These are phyloP conservation scores for Phrynocephalus vlangalii DNA, from an alignment of 2,797 vertebrate genomes.

Conservation along the genomic window DNA sequence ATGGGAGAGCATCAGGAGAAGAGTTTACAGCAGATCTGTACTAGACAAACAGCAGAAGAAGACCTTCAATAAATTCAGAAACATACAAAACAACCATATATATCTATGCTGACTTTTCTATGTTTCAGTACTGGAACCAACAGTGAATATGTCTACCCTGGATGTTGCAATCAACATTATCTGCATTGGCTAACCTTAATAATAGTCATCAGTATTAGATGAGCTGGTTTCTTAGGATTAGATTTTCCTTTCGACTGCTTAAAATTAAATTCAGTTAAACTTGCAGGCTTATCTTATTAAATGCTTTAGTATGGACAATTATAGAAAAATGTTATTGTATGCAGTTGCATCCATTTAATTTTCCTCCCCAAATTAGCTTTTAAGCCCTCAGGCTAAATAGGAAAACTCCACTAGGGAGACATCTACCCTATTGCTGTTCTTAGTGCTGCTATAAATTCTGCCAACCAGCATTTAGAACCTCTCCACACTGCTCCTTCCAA, in stretches of 20 bases:
- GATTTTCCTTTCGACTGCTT: background rate
- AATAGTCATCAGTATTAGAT: background rate
- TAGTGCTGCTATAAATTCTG: conserved; percentile 45
- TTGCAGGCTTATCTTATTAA: conserved; percentile 46
- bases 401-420: conserved; percentile 37
- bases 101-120: no score
- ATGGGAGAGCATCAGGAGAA: background rate
- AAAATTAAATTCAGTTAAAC: conserved; percentile 11
- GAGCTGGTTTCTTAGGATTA: background rate
- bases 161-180: background rate
- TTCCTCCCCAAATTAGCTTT: conserved; percentile 62
- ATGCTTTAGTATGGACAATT: conserved; percentile 42
- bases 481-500: conserved; percentile 33
- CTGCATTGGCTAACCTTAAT: background rate
- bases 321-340: conserved; percentile 46
- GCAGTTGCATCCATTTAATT: conserved; percentile 62
- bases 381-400: conserved; percentile 51
- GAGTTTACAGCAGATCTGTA: background rate
- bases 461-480: conserved; percentile 51
- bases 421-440: conserved; percentile 36
- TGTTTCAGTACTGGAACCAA: background rate
- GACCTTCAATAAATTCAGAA: background rate
- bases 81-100: background rate
- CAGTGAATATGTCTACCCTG: background rate
- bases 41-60: background rate